A percentile compares a stretch with the other conserved stretches of the same genome.
Evolutionary conservation across 2,888 invertebrate species (phyloP).

Genomic region (Callimorpha dominula): DNA sequence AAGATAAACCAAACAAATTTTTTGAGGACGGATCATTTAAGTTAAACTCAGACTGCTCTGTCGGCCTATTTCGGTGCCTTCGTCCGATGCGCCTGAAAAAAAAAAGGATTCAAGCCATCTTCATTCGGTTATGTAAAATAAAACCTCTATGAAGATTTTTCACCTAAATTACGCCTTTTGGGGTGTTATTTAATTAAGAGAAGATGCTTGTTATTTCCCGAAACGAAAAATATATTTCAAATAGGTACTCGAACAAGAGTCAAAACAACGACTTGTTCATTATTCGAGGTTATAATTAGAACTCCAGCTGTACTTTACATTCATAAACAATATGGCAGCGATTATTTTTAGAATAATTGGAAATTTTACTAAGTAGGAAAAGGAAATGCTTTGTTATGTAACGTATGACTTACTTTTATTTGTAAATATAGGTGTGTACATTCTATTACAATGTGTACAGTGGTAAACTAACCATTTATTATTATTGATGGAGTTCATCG

Average conservation of each 20-base stretch:
- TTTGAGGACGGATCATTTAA: not conserved
- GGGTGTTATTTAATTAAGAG: too few species aligned
- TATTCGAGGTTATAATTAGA: slow-evolving; percentile 8
- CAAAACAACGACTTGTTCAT: not conserved
- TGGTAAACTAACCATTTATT: too few species aligned
- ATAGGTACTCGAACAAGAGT: not conserved
- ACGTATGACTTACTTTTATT: slow-evolving; percentile 7
- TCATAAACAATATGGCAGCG: slow-evolving; percentile 5
- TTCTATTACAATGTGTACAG: too few species aligned
- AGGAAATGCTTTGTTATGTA: not conserved
- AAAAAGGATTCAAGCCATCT: not conserved
- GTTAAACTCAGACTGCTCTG: not conserved
- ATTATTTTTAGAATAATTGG: slow-evolving; percentile 11
- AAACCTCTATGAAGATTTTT: too few species aligned
- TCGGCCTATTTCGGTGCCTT: not conserved
- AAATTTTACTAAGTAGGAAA: not conserved
- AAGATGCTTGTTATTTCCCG: not conserved
- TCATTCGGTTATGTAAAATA: not conserved
- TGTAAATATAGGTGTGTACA: not conserved
- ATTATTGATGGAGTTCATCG: too few species aligned
- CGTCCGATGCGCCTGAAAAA: not conserved
- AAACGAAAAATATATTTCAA: not conserved
- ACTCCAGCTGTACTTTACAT: slow-evolving; percentile 1
- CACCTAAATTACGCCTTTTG: too few species aligned
- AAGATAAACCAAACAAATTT: not conserved